A percentile compares a stretch with the other conserved stretches of the same genome.
Conservation (phyloP, 2,888 invertebrate species). For the Caenorhabditis sp. region DNA sequence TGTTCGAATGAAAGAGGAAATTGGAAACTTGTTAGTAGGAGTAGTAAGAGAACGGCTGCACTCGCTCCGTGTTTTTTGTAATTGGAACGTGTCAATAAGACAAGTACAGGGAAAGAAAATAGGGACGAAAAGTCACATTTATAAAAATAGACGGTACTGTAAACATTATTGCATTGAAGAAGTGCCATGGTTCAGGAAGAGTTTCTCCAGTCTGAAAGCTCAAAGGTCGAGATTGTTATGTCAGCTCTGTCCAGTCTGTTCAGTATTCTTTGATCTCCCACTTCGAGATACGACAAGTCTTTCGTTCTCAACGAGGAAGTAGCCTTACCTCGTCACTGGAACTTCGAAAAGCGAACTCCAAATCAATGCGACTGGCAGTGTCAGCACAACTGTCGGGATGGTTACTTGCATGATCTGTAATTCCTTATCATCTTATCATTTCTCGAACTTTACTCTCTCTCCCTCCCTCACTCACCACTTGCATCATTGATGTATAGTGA, state of each 20-base stretch:
- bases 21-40: not conserved
- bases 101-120: too few species aligned
- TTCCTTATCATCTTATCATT: not conserved
- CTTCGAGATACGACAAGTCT: too few species aligned
- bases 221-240: too few species aligned
- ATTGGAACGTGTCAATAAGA: not conserved
- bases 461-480: slow-evolving; percentile 20
- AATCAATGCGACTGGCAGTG: slow-evolving; percentile 47
- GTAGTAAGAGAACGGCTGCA: not conserved
- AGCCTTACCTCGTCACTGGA: slow-evolving; percentile 20
- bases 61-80: not conserved
- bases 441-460: not conserved
- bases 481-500: slow-evolving; percentile 26
- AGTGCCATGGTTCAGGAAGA: not conserved
- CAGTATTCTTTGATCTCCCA: too few species aligned
- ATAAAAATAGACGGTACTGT: too few species aligned
- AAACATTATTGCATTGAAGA: too few species aligned
- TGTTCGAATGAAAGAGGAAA: not conserved
- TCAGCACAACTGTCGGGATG: slow-evolving; percentile 36
- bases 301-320: too few species aligned
- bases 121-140: too few species aligned
- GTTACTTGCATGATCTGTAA: slow-evolving; percentile 42
- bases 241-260: too few species aligned
- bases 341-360: slow-evolving; percentile 65
- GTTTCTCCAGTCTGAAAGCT: slow-evolving; percentile 1